Conservation (phyloP, 2,888 invertebrate species). For the Tetrapedia diversipes region DNA sequence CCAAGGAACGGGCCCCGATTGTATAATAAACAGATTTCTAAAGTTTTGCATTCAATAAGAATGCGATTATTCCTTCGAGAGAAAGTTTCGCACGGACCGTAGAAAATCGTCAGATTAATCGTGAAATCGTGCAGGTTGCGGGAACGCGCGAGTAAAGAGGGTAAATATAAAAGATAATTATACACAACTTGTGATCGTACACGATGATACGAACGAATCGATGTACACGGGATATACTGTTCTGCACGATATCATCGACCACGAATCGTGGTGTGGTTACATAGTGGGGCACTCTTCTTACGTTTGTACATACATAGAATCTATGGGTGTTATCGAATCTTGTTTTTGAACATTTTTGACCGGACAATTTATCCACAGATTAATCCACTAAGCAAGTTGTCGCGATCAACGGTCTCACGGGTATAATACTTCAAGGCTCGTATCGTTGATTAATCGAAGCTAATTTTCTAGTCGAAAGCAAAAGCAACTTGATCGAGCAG, state of each 20-base stretch:
- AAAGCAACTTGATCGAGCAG: background rate
- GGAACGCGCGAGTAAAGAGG: slow-evolving; percentile 13
- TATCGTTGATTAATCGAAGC: background rate
- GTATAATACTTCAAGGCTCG: slow-evolving; percentile 20
- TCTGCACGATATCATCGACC: slow-evolving; percentile 67
- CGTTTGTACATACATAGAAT: slow-evolving; percentile 69
- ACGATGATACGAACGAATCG: background rate
- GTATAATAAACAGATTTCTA: background rate
- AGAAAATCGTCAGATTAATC: slow-evolving; percentile 55
- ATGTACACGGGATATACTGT: background rate
- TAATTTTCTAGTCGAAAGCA: background rate
- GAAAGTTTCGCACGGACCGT: slow-evolving; percentile 52
- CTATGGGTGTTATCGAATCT: slow-evolving; percentile 65
- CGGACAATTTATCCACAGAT: slow-evolving; percentile 15
- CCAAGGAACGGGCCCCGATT: background rate
- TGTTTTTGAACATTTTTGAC: background rate
- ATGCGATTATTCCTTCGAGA: background rate
- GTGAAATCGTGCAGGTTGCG: slow-evolving; percentile 68
- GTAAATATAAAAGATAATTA: background rate
- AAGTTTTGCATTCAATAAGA: background rate
- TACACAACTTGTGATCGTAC: background rate
- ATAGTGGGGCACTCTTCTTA: slow-evolving; percentile 68
- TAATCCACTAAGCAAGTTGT: slow-evolving; percentile 17
- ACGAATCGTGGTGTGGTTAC: slow-evolving; percentile 68
- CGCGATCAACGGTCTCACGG: background rate